These are phyloP conservation scores for Aspidiotus destructor DNA, from an alignment of 2,888 invertebrate genomes.

Conservation along the genomic window DNA sequence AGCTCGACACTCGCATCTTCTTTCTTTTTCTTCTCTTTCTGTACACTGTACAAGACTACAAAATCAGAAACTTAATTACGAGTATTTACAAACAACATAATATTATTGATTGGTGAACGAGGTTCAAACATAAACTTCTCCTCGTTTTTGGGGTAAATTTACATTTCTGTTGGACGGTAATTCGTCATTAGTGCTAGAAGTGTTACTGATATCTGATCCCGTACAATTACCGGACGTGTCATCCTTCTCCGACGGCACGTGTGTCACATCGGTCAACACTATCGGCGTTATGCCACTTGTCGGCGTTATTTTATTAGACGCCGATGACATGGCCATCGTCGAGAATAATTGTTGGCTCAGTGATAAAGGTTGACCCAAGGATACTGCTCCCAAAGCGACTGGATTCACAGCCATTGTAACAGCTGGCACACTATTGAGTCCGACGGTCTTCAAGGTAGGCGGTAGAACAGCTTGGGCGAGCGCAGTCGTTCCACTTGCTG, in stretches of 20 bases:
- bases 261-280: conserved; percentile 37
- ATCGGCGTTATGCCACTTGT: conserved; percentile 36
- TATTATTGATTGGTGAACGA: no score
- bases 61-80: neutral
- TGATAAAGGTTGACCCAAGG: conserved; percentile 45
- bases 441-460: conserved; percentile 47
- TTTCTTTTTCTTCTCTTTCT: neutral
- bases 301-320: conserved; percentile 24
- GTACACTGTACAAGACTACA: neutral
- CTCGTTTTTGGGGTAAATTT: conserved; percentile 42
- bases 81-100: no score
- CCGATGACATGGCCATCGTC: neutral
- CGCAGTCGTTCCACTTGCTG: conserved; percentile 50
- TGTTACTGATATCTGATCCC: conserved; percentile 27
- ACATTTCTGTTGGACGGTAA: conserved; percentile 41
- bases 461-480: conserved; percentile 68
- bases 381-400: conserved; percentile 46
- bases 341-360: conserved; percentile 40
- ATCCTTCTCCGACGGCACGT: conserved; percentile 19
- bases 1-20: conserved; percentile 10
- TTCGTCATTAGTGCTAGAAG: conserved; percentile 40
- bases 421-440: conserved; percentile 40
- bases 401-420: conserved; percentile 43
- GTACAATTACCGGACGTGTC: conserved; percentile 39
- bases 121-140: conserved; percentile 49